Conservation (phyloP, 1,140 invertebrate genomes). For the Whitmania pigra region DNA sequence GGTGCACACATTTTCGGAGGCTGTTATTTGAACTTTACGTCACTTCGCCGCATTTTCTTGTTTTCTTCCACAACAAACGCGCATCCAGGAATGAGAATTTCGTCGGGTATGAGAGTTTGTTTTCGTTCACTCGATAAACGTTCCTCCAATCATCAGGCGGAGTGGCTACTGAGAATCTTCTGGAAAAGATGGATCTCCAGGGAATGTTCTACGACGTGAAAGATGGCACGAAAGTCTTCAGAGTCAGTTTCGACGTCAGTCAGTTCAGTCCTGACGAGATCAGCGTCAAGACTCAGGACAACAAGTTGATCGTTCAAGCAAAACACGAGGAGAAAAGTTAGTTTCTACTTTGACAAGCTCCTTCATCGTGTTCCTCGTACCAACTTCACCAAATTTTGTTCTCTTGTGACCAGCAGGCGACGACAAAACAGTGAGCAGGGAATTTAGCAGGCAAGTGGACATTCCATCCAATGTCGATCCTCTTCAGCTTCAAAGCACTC, state of each 20-base stretch:
- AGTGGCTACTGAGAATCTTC: conserved; percentile 22
- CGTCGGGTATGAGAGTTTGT: no score
- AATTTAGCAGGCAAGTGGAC: conserved; percentile 39
- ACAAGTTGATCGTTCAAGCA: conserved; percentile 62
- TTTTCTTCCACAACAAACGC: neutral
- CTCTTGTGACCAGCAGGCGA: neutral
- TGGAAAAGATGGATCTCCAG: conserved; percentile 29
- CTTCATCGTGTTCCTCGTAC: neutral
- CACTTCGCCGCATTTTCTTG: neutral
- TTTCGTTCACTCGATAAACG: conserved; percentile 22
- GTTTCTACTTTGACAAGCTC: neutral
- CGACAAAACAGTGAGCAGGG: conserved; percentile 31
- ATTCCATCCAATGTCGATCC: conserved; percentile 37
- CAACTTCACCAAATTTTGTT: neutral
- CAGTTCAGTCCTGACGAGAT: conserved; percentile 73
- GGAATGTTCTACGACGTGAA: conserved; percentile 32
- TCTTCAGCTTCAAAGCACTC: conserved; percentile 34
- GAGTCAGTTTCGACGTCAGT: conserved; percentile 57
- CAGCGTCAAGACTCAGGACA: conserved; percentile 71
- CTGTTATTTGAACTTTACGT: conserved; percentile 30
- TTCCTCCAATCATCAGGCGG: neutral
- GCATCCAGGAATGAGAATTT: no score
- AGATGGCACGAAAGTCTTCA: conserved; percentile 33
- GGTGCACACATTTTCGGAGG: conserved; percentile 23
- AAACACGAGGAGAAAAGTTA: conserved; percentile 63